Conservation (phyloP, 2,113 vertebrate species). For the Corythornis vintsioides region DNA sequence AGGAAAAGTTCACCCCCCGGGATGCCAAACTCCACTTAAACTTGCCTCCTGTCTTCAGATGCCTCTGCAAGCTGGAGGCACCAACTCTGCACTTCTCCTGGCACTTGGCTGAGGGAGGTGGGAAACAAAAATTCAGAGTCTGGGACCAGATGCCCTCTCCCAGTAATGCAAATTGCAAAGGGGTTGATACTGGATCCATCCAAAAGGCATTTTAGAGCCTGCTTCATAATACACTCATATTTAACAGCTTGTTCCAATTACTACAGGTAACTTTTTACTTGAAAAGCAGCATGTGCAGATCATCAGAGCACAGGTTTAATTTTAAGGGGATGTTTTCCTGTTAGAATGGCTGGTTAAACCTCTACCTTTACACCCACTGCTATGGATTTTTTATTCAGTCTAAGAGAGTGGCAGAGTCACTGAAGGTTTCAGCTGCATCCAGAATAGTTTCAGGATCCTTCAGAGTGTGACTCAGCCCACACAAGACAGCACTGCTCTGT, state of each 20-base stretch:
- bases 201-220: background rate
- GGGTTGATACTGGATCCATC: background rate
- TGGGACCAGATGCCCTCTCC: background rate
- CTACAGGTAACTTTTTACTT: background rate
- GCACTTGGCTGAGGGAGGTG: background rate
- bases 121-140: background rate
- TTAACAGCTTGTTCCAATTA: background rate
- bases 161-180: background rate
- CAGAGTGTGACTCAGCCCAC: background rate
- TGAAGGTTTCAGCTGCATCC: background rate
- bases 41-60: constrained; percentile 13
- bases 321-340: background rate
- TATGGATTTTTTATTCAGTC: background rate
- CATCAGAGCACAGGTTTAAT: background rate
- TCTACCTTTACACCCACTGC: background rate
- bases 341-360: background rate
- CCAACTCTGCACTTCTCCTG: background rate
- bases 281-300: background rate
- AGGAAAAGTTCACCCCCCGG: constrained; percentile 14
- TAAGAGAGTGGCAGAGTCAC: background rate
- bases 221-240: background rate
- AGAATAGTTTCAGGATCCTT: background rate
- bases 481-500: background rate
- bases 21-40: constrained; percentile 30
- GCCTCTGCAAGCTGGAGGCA: background rate